Conservation (phyloP, 2,888 invertebrate genomes). For the Sclerodermus sp. region DNA sequence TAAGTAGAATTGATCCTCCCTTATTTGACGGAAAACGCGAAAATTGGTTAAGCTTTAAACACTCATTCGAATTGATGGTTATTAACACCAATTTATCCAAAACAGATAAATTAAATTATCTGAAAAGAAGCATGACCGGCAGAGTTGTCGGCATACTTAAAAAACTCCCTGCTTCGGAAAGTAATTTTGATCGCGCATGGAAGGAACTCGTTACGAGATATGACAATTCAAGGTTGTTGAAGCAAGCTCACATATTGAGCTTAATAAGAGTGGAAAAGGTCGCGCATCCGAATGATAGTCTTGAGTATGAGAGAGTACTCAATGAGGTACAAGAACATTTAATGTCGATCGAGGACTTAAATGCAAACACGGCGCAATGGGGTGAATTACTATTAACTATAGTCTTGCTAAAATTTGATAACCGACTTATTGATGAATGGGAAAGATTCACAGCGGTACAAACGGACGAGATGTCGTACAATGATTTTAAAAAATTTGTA, state of each 20-base stretch:
- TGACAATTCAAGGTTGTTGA: slow-evolving; percentile 7
- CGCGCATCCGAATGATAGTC: neutral
- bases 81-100: slow-evolving; percentile 4
- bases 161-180: slow-evolving; percentile 6
- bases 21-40: slow-evolving; percentile 4
- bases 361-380: neutral
- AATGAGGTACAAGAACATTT: slow-evolving; percentile 9
- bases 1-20: slow-evolving; percentile 2
- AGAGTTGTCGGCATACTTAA: slow-evolving; percentile 1
- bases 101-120: slow-evolving; percentile 9
- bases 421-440: too few relatives aligned
- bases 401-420: neutral
- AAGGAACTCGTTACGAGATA: slow-evolving; percentile 5
- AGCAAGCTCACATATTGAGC: slow-evolving; percentile 3
- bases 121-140: slow-evolving; percentile 6
- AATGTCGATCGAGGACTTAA: slow-evolving; percentile 6
- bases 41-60: slow-evolving; percentile 3
- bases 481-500: slow-evolving; percentile 7
- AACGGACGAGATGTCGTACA: neutral
- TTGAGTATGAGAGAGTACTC: slow-evolving; percentile 12
- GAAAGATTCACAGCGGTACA: too few relatives aligned
- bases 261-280: neutral
- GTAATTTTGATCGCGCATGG: slow-evolving; percentile 15
- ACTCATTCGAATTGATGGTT: slow-evolving; percentile 11
- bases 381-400: slow-evolving; percentile 2